Base-by-base conservation (phyloP, 1,140 invertebrate genomes). In the Rhynchophorus ferrugineus region DNA sequence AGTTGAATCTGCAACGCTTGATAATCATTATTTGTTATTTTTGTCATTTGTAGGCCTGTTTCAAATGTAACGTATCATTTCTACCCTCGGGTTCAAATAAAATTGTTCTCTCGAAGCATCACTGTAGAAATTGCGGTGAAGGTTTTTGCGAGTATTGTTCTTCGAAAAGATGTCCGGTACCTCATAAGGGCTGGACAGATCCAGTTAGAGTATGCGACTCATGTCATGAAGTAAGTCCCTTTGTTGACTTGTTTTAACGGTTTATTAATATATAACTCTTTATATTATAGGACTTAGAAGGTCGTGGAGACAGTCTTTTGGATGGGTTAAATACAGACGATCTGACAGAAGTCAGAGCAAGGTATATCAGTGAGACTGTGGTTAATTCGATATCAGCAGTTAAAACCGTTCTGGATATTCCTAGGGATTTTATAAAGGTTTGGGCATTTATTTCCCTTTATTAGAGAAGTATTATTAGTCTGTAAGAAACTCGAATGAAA, bases 41-140 rank as follows among this genome's bases (percentile, higher is more conserved):
- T 29, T 11, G 13, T 8, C 2, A 13, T 17, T 52, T 45, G 22
- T 61, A 81, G 77, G 63, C 79, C 43, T 90, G 87, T 67, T 65
- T 75, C 53, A 77, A 77, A 39, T 89, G 87, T 67, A 73, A 78
- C 53, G 71, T 65, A 44, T 58, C 62, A 13, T 83, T 84, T 56
- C 63, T 63, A 16, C 56, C 67, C 5, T 68, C 68, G 3, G 75
- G 74, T 17, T 71, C 62, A 24, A 90, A 53, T 33, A 39, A 19
- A 41, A 46, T 53, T 13, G 35, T 22, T 1, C 44, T 42, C 3
- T 20, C 37, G 1, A 54, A 88, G 55, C 89, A 91, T 64, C 89
- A 91, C 60, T 91, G 89, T 63, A 78, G 88, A 19, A 73, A 79
- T 0, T 91, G 84, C 65, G 84, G 84, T 14, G 75, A 86, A 66